Evolutionary conservation across 2,888 invertebrate genomes (phyloP).

Genomic region (Melanotus villosus): DNA sequence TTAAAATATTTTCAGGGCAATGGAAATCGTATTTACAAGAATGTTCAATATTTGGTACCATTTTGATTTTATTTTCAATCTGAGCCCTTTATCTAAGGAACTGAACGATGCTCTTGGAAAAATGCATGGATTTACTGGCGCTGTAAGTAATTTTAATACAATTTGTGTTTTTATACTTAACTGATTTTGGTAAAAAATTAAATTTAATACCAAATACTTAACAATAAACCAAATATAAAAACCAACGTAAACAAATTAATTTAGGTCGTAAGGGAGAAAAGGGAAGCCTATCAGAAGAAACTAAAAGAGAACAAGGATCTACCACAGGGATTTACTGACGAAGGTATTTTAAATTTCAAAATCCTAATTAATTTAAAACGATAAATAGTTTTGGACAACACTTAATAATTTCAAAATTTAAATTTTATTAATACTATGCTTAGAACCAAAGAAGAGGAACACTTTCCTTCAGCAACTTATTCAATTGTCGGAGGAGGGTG

Average conservation of each 20-base stretch:
- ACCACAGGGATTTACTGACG: conserved; percentile 67
- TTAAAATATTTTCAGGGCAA: conserved; percentile 23
- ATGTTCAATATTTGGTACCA: conserved; percentile 24
- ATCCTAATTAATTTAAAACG: too few relatives aligned
- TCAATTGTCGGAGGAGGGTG: conserved; percentile 67
- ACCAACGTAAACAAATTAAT: too few relatives aligned
- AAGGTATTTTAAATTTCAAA: conserved; percentile 51
- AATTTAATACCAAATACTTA: too few relatives aligned
- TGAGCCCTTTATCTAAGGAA: not conserved
- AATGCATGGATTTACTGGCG: not conserved
- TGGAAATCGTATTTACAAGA: conserved; percentile 18
- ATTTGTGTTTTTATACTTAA: not conserved
- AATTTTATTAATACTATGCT: not conserved
- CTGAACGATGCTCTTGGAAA: not conserved
- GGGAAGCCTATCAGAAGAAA: not conserved
- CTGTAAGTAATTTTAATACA: not conserved
- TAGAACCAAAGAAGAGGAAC: conserved; percentile 54
- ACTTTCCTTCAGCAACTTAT: conserved; percentile 70
- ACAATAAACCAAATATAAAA: too few relatives aligned
- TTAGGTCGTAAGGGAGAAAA: conserved; percentile 20
- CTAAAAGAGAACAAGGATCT: not conserved
- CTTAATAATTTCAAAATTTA: too few relatives aligned
- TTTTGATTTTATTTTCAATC: conserved; percentile 21
- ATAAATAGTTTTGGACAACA: too few relatives aligned
- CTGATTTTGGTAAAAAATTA: not conserved